Conservation (phyloP, 2,888 invertebrate genomes). For the Nezara viridula region DNA sequence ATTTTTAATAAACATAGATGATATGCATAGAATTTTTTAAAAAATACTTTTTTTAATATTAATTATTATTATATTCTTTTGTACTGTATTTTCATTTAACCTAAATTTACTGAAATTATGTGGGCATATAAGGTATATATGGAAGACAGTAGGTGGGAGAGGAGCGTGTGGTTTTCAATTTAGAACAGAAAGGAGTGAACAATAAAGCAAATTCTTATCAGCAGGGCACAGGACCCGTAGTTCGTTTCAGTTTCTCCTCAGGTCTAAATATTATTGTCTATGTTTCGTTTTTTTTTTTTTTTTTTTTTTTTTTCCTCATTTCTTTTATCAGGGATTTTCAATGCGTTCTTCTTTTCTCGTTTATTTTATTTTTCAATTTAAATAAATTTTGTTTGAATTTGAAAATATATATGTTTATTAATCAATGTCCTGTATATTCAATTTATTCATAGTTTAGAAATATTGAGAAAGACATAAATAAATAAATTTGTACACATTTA, state of each 20-base stretch:
- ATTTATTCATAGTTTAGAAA: too few relatives aligned
- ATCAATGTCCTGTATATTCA: too few relatives aligned
- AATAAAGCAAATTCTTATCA: conserved; percentile 20
- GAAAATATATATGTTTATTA: too few relatives aligned
- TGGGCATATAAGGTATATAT: background rate
- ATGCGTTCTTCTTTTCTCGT: background rate
- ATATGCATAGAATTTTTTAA: too few relatives aligned
- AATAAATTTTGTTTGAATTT: too few relatives aligned
- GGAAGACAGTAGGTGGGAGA: background rate
- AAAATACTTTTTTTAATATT: too few relatives aligned
- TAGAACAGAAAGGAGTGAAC: background rate
- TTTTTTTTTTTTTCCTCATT: background rate
- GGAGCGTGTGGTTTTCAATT: conserved; percentile 31
- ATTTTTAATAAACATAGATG: too few relatives aligned
- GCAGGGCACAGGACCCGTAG: background rate
- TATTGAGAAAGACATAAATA: too few relatives aligned
- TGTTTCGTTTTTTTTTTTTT: background rate
- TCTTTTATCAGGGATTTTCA: background rate
- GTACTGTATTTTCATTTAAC: too few relatives aligned
- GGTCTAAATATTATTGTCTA: background rate
- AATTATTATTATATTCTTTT: too few relatives aligned
- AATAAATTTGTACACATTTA: too few relatives aligned
- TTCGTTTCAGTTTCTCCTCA: conserved; percentile 9
- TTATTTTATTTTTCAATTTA: too few relatives aligned
- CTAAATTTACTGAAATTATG: background rate